These are phyloP conservation scores for Spodoptera litura DNA, from an alignment of 1,140 invertebrate genomes.

Conservation along the genomic window DNA sequence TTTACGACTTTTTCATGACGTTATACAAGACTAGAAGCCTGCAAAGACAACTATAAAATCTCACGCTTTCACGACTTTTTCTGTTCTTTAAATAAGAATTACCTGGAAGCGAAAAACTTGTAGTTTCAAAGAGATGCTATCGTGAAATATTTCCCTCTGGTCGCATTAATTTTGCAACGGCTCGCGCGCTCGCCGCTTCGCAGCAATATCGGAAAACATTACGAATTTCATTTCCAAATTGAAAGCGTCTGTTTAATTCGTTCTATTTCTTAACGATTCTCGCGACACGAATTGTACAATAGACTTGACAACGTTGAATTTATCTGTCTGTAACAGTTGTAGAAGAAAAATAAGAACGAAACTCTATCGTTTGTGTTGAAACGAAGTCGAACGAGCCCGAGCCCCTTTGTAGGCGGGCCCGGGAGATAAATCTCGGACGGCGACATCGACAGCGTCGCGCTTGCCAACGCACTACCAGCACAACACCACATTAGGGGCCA, in stretches of 20 bases:
- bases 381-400: constrained; percentile 49
- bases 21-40: constrained; percentile 62
- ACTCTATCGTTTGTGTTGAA: constrained; percentile 55
- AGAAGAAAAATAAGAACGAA: constrained; percentile 55
- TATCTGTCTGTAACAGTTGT: constrained; percentile 54
- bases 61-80: constrained; percentile 56
- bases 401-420: constrained; percentile 53
- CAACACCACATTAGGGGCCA: constrained; percentile 60
- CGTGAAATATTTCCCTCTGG: constrained; percentile 46
- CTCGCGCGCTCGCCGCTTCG: constrained; percentile 26
- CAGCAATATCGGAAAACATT: constrained; percentile 47
- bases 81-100: constrained; percentile 48
- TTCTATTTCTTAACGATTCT: constrained; percentile 26
- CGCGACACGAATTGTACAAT: background rate
- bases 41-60: constrained; percentile 68
- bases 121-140: constrained; percentile 41
- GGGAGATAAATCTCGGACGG: constrained; percentile 62
- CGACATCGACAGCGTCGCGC: constrained; percentile 61
- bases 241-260: constrained; percentile 27
- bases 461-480: constrained; percentile 56
- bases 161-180: constrained; percentile 46
- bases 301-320: constrained; percentile 15
- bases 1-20: constrained; percentile 74
- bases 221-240: constrained; percentile 44
- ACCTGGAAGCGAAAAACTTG: constrained; percentile 47